Conservation (phyloP, 2,113 vertebrate species). For the Xerus inauris region DNA sequence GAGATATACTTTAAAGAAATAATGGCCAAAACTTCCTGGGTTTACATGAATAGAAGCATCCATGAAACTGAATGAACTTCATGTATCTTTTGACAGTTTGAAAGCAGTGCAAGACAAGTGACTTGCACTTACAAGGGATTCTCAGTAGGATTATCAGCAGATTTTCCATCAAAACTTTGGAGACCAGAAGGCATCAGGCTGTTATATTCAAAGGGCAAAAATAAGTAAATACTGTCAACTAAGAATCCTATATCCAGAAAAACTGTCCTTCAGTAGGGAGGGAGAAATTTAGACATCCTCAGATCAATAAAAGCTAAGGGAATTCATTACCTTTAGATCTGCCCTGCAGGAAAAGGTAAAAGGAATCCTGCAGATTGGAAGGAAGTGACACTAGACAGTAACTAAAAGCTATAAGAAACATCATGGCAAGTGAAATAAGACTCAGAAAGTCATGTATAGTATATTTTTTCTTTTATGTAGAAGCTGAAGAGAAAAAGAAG, state of each 20-base stretch:
- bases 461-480: too few relatives aligned
- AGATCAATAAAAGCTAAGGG: not conserved
- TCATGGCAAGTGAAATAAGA: too few relatives aligned
- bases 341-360: not conserved
- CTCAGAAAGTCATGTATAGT: too few relatives aligned
- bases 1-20: not conserved
- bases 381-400: not conserved
- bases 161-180: not conserved
- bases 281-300: not conserved
- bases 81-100: too few relatives aligned
- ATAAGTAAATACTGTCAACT: not conserved
- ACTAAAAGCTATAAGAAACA: not conserved
- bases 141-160: not conserved
- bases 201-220: not conserved
- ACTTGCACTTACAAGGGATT: not conserved
- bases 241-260: not conserved
- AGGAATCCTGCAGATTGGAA: not conserved
- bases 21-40: not conserved
- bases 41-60: not conserved
- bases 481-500: too few relatives aligned
- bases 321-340: not conserved
- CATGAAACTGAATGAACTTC: not conserved
- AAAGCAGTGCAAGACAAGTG: not conserved
- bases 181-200: not conserved
- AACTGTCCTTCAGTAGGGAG: not conserved